phyloP scores from a whole-genome alignment of 2,797 vertebrate species.

The Eptatretus atami region DNA sequence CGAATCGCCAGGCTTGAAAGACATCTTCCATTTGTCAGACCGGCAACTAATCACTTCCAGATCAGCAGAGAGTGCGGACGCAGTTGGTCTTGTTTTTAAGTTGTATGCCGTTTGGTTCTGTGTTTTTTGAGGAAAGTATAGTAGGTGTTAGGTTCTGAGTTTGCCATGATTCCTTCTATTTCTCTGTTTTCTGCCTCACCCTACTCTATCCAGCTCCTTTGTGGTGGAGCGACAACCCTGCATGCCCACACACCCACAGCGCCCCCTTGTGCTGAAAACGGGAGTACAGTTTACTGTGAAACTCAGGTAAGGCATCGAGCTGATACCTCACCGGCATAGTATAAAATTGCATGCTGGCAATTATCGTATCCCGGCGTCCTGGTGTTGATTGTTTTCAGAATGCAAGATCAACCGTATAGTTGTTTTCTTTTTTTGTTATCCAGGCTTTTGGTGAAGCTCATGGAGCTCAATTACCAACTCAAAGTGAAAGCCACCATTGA shows the following conservation, averaged over 20 bases:
- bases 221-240: conserved; percentile 85
- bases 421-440: conserved; percentile 9
- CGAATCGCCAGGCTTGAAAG: no score
- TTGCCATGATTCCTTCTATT: no score
- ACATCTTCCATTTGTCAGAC: no score
- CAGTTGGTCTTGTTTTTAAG: no score
- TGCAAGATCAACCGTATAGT: not conserved
- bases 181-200: not conserved
- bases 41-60: no score
- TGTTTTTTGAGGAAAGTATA: no score
- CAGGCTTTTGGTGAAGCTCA: conserved; percentile 69
- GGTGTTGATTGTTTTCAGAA: conserved; percentile 8
- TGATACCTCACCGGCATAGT: not conserved
- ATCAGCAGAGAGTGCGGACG: no score
- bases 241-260: conserved; percentile 82
- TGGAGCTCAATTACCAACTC: conserved; percentile 77
- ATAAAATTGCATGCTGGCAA: not conserved
- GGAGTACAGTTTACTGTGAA: conserved; percentile 86
- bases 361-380: no score
- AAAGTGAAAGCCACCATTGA: conserved; percentile 88
- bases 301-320: conserved; percentile 33
- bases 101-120: no score
- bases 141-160: no score
- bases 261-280: conserved; percentile 71
- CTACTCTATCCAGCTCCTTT: conserved; percentile 32